Evolutionary conservation across 1,140 invertebrate genomes (phyloP), one percentile per base, ranked within the genome.

Genomic region (Cheumatopsyche charites): DNA sequence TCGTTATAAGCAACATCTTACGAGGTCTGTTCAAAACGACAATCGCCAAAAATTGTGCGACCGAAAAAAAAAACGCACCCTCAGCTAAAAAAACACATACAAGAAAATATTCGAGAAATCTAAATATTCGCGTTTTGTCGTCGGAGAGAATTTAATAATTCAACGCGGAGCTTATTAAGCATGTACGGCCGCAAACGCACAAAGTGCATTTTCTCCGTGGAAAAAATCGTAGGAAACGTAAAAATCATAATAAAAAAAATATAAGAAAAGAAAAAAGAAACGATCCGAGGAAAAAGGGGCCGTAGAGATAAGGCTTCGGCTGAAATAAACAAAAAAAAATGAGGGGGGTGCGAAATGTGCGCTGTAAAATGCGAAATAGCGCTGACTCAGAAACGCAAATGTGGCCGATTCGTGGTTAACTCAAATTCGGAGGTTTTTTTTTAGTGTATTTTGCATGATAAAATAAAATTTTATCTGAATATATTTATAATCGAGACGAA

Each of bases 201-300:
- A 58, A 58, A 58, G 25, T 58, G 55, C 55, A 58, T 58, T 19
- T 58, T 23, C 55, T n/a, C 21, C 55, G 55, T 21, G 19, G 55
- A 58, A 58, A 36, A 52, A 58, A 58, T 58, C 55, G 21, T 52
- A 52, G 47, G 21, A 23, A 58, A 26, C 23, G n/a, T n/a, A n/a
- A n/a, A n/a, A n/a, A n/a, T n/a, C n/a, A n/a, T n/a, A n/a, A n/a
- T n/a, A n/a, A n/a, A n/a, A n/a, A n/a, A n/a, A n/a, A n/a, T n/a
- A n/a, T n/a, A n/a, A n/a, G n/a, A 58, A 13, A 25, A 58, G 25
- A 26, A 25, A 9, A 25, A 58, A 11, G 21, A 26, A 25, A 58
- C 6, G 12, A 58, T 19, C 23, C 4, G 43, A 47, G 43, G 29
- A 36, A 36, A 36, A 36, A 9, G 9, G 29, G 3, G 29, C 29